Evolutionary conservation across 2,113 vertebrate species (phyloP), one percentile per base, ranked within the genome.

Genomic region (Malurus melanocephalus): DNA sequence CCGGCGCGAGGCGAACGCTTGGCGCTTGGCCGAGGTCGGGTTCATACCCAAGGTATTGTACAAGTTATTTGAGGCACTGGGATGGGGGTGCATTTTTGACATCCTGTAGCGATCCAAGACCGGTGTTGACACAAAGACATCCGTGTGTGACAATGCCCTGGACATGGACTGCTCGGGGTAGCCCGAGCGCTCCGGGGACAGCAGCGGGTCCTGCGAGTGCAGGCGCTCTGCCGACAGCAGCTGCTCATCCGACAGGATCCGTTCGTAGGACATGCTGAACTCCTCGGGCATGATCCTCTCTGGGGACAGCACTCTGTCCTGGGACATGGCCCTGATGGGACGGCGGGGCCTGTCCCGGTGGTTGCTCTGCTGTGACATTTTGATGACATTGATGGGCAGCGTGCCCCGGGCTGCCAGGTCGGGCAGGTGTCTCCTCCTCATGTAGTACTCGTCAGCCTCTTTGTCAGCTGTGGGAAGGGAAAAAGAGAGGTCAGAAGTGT

Each of bases 61-160:
- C 66, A 98, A 98, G 96, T 99, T 99, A 98, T 97, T 99, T 69
- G 99, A 99, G 98, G 99, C 98, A 99, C 98, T 99, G 95, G 99
- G 98, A 98, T 99, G 99, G 92, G 99, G 98, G 98, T 99, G 99
- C 99, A 99, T 99, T 98, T 99, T 99, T 96, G 98, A 99, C 98
- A 99, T 99, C 97, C 99, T 98, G 96, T 99, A 99, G 85, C 98
- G 98, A 97, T 99, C 99, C 98, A 99, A 97, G 87, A 99, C 96
- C 0, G 99, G 99, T 3, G 99, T 99, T 32, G 99, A 99, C 94
- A 99, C 97, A 94, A 99, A 99, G 97, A 99, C 98, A 10, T 99
- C 99, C 27, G 99, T 99, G 97, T 99, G 99, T 1, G 99, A 99
- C 97, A 99, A 95, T 40, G 99, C 99, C 61, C 98, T 98, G 0